A percentile compares a stretch with the other conserved stretches of the same genome.
Evolutionary conservation across 92 coral and sea anemone species (phyloP).

Genomic region (Epizoanthus illoricatus): DNA sequence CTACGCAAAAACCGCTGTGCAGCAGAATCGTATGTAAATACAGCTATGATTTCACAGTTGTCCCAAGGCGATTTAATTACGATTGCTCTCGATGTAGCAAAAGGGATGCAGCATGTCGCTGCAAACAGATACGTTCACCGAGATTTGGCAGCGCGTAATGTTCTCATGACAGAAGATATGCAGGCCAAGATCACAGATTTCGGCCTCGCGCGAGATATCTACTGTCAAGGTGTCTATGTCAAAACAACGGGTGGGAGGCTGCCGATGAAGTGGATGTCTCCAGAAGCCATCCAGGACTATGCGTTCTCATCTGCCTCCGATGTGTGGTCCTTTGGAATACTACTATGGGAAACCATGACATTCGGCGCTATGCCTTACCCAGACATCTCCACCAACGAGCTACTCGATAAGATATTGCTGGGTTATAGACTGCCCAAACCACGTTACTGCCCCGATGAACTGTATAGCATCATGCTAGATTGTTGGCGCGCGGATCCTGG

Average conservation of each 20-base stretch:
- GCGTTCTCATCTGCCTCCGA: not conserved
- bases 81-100: not conserved
- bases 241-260: conserved; percentile 1
- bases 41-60: not conserved
- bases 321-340: conserved; percentile 3
- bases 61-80: not conserved
- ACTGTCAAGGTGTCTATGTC: not conserved
- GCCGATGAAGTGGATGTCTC: not conserved
- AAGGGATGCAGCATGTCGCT: conserved; percentile 3
- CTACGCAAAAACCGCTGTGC: not conserved
- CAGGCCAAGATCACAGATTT: conserved; percentile 1
- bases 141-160: not conserved
- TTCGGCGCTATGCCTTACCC: not conserved
- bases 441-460: not conserved
- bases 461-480: not conserved
- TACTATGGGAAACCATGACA: not conserved
- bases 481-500: conserved; percentile 10
- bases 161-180: not conserved
- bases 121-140: not conserved
- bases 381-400: not conserved
- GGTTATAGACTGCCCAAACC: conserved; percentile 1
- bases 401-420: not conserved
- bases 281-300: conserved; percentile 5
- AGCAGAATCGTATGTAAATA: not conserved
- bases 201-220: not conserved